phyloP scores from a whole-genome alignment of 2,797 vertebrate genomes.

The Hoplostethus mediterraneus region DNA sequence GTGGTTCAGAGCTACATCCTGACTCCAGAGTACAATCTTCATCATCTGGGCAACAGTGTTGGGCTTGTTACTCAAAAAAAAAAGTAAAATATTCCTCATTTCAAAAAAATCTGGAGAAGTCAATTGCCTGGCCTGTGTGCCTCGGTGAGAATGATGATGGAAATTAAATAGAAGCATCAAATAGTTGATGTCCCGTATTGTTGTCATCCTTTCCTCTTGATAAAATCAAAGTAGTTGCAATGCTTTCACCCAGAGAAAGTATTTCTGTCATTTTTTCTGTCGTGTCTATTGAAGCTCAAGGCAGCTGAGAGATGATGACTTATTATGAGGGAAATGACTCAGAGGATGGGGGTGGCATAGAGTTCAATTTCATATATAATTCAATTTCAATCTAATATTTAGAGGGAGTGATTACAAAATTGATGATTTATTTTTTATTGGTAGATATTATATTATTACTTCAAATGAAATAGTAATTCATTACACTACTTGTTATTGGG shows the following conservation, averaged over 20 bases:
- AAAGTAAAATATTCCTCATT: constrained; percentile 7
- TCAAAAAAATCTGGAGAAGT: too few relatives aligned
- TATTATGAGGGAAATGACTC: constrained; percentile 75
- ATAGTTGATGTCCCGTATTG: constrained; percentile 44
- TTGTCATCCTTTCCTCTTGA: constrained; percentile 44
- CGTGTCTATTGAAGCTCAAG: constrained; percentile 47
- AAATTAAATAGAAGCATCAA: neutral
- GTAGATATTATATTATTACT: constrained; percentile 47
- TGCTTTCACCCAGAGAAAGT: constrained; percentile 46
- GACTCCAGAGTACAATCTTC: neutral
- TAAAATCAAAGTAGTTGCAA: constrained; percentile 60
- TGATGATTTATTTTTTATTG: constrained; percentile 66
- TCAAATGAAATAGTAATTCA: constrained; percentile 48
- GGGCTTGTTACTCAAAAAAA: neutral
- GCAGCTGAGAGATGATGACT: constrained; percentile 68
- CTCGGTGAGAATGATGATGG: constrained; percentile 20
- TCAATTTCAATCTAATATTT: constrained; percentile 76
- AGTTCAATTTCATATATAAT: constrained; percentile 59
- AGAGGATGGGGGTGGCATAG: constrained; percentile 69
- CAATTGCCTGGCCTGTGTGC: too few relatives aligned
- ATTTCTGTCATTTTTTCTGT: constrained; percentile 53
- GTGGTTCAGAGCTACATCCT: constrained; percentile 56
- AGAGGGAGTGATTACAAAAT: constrained; percentile 56
- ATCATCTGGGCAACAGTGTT: neutral
- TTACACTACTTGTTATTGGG: too few relatives aligned